Base-by-base conservation (phyloP, 1,140 invertebrate species). In the Panagrolaimus sp. region DNA sequence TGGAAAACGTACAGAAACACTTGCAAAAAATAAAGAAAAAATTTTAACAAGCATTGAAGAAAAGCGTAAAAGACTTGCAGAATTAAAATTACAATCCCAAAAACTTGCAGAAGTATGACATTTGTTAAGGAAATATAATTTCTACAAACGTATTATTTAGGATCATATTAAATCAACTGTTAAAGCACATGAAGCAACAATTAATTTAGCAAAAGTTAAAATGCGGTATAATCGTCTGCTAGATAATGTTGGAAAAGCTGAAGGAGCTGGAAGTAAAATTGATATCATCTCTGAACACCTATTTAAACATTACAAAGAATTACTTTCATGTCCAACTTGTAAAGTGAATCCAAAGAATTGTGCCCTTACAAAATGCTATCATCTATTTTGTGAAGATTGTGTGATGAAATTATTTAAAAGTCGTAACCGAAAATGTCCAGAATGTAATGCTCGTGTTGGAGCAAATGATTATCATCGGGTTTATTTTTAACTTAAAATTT, bases 391-490 rank as follows among this genome's bases (percentile, higher is more conserved):
- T 14, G 10, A 28, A 12, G 52, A 58, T 58, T 58, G 52, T 21
- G 21, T 58, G 4, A 14, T 21, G 52, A 58, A 58, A 28, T 58
- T 24, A 10, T 24, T 58, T 21, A 28, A 58, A 17, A 58, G 28
- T 12, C 17, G 52, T 1, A 9, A 21, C 5, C 21, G 28, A 12
- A 58, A 58, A 28, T 58, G 52, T 28, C 52, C 52, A 12, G 52
- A 26, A 12, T 58, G 52, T n/a, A 58, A 58, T 12, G 28, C 28
- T 28, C 21, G n/a, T 12, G 52, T 58, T 28, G 28, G 21, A 58
- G 28, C 28, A 28, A 58, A 58, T 21, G 52, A 58, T 58, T 58
- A n/a, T 58, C 21, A 21, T 21, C 52, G 52, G 21, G 28, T 58
- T 28, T 58, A 58, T 58, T 14, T 26, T 14, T 58, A 58, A 26